These are phyloP conservation scores for Bungarus multicinctus DNA, from an alignment of 2,113 vertebrate genomes.

Conservation along the genomic window DNA sequence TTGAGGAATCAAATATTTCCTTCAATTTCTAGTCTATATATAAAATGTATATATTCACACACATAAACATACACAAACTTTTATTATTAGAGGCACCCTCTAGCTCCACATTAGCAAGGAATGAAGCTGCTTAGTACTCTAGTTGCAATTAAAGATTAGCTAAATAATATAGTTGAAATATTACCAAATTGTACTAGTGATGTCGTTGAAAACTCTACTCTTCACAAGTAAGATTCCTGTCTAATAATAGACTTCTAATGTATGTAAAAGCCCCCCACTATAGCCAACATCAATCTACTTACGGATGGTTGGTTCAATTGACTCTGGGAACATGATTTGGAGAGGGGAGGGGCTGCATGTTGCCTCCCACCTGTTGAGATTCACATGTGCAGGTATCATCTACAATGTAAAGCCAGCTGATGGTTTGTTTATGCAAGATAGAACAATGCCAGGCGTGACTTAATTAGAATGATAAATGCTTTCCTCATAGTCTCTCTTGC, in stretches of 20 bases:
- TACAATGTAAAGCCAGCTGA: not conserved
- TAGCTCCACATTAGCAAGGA: conserved; percentile 37
- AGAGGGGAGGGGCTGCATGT: not conserved
- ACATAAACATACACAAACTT: not conserved
- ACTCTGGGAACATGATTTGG: not conserved
- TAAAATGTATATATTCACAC: not conserved
- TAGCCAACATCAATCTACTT: not conserved
- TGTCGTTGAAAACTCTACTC: not conserved
- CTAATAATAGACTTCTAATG: not conserved
- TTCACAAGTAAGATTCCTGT: not conserved
- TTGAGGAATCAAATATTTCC: conserved; percentile 73
- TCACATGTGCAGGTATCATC: not conserved
- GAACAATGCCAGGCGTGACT: not conserved
- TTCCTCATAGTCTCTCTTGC: not conserved
- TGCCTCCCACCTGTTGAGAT: not conserved
- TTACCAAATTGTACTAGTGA: not conserved
- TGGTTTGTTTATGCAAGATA: conserved; percentile 33
- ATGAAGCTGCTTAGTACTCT: conserved; percentile 31
- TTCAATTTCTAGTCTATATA: conserved; percentile 24
- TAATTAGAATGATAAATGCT: conserved; percentile 7
- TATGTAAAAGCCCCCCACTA: not conserved
- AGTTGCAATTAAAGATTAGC: conserved; percentile 3
- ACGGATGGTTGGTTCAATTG: not conserved
- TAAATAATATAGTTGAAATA: conserved; percentile 17
- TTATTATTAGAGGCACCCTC: not conserved